Percentiles rank a stretch among this genome's conserved stretches.
phyloP scores from a whole-genome alignment of 2,113 vertebrate species.

The Lophius piscatorius region DNA sequence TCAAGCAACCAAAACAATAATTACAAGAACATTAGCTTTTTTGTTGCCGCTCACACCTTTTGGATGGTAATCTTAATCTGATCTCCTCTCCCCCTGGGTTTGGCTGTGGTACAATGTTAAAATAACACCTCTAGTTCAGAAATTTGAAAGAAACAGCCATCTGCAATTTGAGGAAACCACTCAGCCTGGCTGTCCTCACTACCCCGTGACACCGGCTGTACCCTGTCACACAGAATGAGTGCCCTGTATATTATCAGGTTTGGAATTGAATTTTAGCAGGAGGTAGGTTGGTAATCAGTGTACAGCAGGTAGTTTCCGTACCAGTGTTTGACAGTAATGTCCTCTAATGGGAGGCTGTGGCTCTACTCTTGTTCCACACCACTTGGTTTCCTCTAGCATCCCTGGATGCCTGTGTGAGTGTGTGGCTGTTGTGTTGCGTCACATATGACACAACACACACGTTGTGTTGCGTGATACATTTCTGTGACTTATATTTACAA shows the following conservation, averaged over 20 bases:
- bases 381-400: constrained; percentile 52
- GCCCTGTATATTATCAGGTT: constrained; percentile 57
- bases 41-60: too few species aligned
- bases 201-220: constrained; percentile 39
- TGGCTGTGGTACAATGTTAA: background rate
- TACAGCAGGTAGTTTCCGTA: constrained; percentile 71
- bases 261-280: constrained; percentile 76
- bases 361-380: constrained; percentile 67
- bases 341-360: constrained; percentile 74
- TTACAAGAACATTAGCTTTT: too few species aligned
- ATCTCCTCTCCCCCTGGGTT: too few species aligned
- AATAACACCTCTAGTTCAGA: constrained; percentile 8
- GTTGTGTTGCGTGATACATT: too few species aligned
- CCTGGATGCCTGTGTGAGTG: constrained; percentile 10
- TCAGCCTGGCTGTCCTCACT: constrained; percentile 50
- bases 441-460: too few species aligned
- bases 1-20: too few species aligned
- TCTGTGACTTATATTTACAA: too few species aligned
- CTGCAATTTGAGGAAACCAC: constrained; percentile 41
- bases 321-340: constrained; percentile 76
- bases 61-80: too few species aligned
- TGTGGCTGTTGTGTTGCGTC: background rate
- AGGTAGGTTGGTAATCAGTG: constrained; percentile 72
- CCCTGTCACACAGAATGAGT: constrained; percentile 47
- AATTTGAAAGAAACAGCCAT: constrained; percentile 15